phyloP scores from a whole-genome alignment of 2,888 invertebrate genomes.

The Blastobasis lacticolella region DNA sequence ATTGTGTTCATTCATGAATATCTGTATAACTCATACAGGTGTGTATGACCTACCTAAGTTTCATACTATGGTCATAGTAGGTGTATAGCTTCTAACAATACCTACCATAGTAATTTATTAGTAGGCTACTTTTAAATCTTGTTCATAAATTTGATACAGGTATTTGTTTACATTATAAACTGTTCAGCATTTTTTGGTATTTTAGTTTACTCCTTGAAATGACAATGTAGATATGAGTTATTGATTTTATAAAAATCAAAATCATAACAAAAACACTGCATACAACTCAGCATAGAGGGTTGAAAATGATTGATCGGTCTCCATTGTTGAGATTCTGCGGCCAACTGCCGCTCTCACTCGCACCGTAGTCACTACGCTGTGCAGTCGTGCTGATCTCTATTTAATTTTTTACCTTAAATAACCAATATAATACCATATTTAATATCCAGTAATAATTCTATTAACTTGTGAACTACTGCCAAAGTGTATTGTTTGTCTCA shows the following conservation, averaged over 20 bases:
- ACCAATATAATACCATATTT: constrained; percentile 36
- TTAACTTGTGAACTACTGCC: constrained; percentile 40
- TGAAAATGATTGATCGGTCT: constrained; percentile 40
- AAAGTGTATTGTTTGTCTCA: constrained; percentile 53
- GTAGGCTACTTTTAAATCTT: too few relatives aligned
- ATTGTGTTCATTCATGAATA: too few relatives aligned
- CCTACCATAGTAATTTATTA: too few relatives aligned
- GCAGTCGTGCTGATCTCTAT: constrained; percentile 49
- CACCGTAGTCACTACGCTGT: constrained; percentile 41
- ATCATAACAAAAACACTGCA: constrained; percentile 30
- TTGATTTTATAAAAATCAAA: constrained; percentile 57
- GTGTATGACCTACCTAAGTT: too few relatives aligned
- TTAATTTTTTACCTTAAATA: constrained; percentile 32
- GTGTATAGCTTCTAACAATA: too few relatives aligned
- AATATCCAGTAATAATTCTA: constrained; percentile 44
- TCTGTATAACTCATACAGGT: too few relatives aligned
- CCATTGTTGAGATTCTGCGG: constrained; percentile 46
- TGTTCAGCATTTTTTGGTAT: too few relatives aligned
- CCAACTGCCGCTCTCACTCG: constrained; percentile 57
- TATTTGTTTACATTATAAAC: too few relatives aligned
- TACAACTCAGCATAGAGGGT: constrained; percentile 34
- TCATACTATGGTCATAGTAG: too few relatives aligned
- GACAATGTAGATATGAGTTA: constrained; percentile 21
- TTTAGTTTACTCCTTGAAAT: too few relatives aligned
- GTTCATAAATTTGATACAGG: too few relatives aligned